Base-by-base conservation (phyloP, 2,113 vertebrate species). In the Prionailurus bengalensis region DNA sequence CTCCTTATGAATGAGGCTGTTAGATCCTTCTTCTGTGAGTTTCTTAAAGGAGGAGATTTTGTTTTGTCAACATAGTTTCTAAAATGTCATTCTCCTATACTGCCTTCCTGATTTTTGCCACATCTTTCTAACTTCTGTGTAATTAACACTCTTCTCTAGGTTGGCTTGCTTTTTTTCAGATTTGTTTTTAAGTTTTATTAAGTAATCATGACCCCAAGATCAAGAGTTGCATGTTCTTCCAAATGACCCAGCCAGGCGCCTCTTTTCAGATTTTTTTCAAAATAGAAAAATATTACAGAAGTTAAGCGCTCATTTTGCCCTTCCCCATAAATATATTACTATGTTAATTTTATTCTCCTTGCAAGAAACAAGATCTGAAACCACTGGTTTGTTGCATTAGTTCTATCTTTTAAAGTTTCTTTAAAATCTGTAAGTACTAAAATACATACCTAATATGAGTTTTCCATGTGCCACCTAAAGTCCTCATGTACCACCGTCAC, bases 331-430 rank as follows among this genome's bases (percentile, higher is more conserved):
- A 13, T 84, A 51, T 87, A 93, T 58, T 25, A 48, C 7, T 88
- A 7, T 78, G 14, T 87, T 81, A 36, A 82, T 45, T 63, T 89
- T 81, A 73, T n/a, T 5, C 27, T 6, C 17, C 4, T 73, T 83
- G 10, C 74, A 58, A 31, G 45, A 84, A 81, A 15, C 78, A 92
- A 79, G 76, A 68, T 89, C 14, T 95, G 55, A 96, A 88, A 80
- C 7, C 42, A 53, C 10, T 79, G 36, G 10, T 68, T 91, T 94
- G 61, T 71, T 82, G 4, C 45, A 53, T 66, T 89, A 33, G 27
- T 78, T 92, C 8, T 17, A 31, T 89, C 68, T 93, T 86, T 9
- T 80, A 19, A 19, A 42, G 48, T 85, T 31, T 86, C n/a, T 53
- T 70, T 39, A 86, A 65, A 66, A 5, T 61, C 16, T 81, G 0